A percentile compares a stretch with the other conserved stretches of the same genome.
Evolutionary conservation across 2,888 invertebrate species (phyloP).

Genomic region (Agonopterix heracliana): DNA sequence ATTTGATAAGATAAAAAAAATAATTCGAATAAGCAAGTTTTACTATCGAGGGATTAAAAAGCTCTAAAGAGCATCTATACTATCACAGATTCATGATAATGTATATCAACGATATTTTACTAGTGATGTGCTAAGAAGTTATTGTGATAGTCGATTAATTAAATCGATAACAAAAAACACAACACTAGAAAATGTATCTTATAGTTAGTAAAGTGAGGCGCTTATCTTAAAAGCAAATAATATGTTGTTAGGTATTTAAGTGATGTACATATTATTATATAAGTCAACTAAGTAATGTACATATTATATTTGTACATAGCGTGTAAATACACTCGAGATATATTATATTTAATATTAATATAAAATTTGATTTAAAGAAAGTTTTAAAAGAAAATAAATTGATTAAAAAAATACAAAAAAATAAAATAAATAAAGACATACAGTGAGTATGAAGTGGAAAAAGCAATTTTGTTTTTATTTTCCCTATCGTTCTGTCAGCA

Average conservation of each 20-base stretch:
- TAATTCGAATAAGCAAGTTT: no score
- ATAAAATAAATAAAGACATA: slow-evolving; percentile 71
- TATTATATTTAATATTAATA: slow-evolving; percentile 65
- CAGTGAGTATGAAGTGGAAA: slow-evolving; percentile 72
- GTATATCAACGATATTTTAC: no score
- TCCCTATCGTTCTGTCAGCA: slow-evolving; percentile 1
- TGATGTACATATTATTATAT: slow-evolving; percentile 2
- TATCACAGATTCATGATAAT: no score
- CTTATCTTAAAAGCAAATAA: background rate
- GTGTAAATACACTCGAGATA: slow-evolving; percentile 67
- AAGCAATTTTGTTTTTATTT: slow-evolving; percentile 60
- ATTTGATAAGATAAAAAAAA: no score
- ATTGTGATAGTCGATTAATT: no score
- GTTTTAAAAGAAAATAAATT: slow-evolving; percentile 65
- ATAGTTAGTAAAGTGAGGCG: no score
- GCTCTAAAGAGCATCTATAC: no score
- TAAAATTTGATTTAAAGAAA: slow-evolving; percentile 67
- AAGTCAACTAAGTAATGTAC: slow-evolving; percentile 19
- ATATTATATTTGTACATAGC: slow-evolving; percentile 47
- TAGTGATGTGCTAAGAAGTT: no score
- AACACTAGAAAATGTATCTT: no score
- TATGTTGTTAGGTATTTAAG: slow-evolving; percentile 1
- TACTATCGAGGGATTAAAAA: no score
- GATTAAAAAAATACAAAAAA: slow-evolving; percentile 58
- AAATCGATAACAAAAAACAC: no score